These are phyloP conservation scores for Agriopis aurantiaria DNA, from an alignment of 2,888 invertebrate genomes.

Conservation along the genomic window DNA sequence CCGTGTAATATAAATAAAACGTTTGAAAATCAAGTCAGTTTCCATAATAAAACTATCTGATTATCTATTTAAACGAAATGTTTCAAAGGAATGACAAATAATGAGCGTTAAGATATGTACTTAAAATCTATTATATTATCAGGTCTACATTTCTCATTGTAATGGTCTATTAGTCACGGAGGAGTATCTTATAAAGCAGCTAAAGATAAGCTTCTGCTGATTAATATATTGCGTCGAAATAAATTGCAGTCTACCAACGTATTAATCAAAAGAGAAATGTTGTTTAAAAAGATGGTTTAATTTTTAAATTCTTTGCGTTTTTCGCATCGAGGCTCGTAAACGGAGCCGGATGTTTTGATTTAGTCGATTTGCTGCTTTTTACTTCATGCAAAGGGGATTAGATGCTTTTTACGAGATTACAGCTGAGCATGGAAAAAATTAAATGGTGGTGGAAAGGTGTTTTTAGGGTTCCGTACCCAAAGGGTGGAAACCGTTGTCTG, in stretches of 20 bases:
- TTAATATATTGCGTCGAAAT: constrained; percentile 31
- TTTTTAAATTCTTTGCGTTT: constrained; percentile 32
- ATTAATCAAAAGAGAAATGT: constrained; percentile 43
- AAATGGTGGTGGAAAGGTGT: no score
- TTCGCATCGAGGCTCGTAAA: constrained; percentile 23
- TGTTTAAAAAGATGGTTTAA: constrained; percentile 38
- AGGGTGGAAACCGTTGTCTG: no score
- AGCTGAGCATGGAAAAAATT: constrained; percentile 2
- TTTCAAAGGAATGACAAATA: neutral
- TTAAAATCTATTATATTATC: constrained; percentile 1
- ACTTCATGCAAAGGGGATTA: constrained; percentile 10
- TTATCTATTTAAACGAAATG: neutral
- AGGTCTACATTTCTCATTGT: neutral
- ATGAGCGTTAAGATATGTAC: neutral
- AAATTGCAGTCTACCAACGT: constrained; percentile 40
- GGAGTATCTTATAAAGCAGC: constrained; percentile 2
- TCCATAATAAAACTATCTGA: neutral
- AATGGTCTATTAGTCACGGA: constrained; percentile 16
- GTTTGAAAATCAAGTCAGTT: no score
- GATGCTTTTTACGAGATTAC: constrained; percentile 26
- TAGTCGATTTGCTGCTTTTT: constrained; percentile 19
- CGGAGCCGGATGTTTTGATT: constrained; percentile 21
- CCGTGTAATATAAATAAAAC: no score
- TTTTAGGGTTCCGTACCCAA: no score
- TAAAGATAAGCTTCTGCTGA: constrained; percentile 13